Evolutionary conservation across 2,113 vertebrate genomes (phyloP).

Genomic region (Malurus melanocephalus): DNA sequence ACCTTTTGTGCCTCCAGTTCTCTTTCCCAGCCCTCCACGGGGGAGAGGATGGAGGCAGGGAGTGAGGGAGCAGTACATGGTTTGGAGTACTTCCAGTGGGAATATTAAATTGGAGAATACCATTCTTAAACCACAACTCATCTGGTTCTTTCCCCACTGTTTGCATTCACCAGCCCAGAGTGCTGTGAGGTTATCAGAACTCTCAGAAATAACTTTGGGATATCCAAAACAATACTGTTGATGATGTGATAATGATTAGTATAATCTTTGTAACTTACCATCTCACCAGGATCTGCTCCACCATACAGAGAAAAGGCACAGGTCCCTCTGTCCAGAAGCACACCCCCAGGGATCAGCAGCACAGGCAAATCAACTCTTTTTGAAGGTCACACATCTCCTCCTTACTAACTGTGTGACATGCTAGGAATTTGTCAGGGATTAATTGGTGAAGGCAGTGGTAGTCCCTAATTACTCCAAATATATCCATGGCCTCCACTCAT

Average conservation of each 20-base stretch:
- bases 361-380: neutral
- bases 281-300: neutral
- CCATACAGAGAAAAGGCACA: neutral
- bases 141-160: neutral
- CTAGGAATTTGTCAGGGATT: neutral
- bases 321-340: neutral
- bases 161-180: neutral
- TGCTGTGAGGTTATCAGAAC: neutral
- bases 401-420: neutral
- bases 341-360: neutral
- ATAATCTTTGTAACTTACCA: neutral
- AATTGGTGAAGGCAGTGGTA: neutral
- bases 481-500: neutral
- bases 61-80: neutral
- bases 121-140: neutral
- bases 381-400: neutral
- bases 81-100: neutral
- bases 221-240: neutral
- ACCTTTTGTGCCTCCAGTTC: neutral
- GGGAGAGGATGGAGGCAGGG: neutral
- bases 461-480: neutral
- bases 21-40: neutral
- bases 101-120: neutral
- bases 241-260: neutral
- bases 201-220: neutral